phyloP scores from a whole-genome alignment of 2,888 invertebrate species.

The Cataglyphis rosenhaueri region DNA sequence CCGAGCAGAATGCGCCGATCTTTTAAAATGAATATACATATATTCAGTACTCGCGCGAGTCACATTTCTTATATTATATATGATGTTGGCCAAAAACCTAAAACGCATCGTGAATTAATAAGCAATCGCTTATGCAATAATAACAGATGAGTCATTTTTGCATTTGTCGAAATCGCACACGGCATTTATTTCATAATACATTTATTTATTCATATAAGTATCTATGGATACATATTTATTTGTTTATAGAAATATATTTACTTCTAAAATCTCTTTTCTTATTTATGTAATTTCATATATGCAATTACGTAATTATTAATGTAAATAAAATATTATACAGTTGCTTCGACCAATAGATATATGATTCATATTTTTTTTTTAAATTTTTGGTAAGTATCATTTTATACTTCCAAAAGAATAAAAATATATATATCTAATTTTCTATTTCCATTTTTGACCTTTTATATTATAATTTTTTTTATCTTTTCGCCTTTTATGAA shows the following conservation, averaged over 20 bases:
- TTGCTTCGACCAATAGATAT: neutral
- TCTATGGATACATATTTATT: neutral
- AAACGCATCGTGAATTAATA: slow-evolving; percentile 39
- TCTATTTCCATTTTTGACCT: neutral
- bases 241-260: neutral
- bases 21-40: slow-evolving; percentile 1
- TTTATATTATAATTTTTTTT: neutral
- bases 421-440: neutral
- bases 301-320: neutral
- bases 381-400: neutral
- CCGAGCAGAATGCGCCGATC: neutral
- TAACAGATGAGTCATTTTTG: slow-evolving; percentile 6
- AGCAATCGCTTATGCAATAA: slow-evolving; percentile 21
- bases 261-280: neutral
- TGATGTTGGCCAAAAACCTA: neutral
- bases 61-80: slow-evolving; percentile 18
- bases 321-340: neutral
- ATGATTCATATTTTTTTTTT: neutral
- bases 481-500: neutral
- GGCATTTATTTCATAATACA: neutral
- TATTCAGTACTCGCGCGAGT: neutral
- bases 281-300: neutral
- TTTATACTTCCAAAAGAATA: neutral
- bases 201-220: slow-evolving; percentile 11
- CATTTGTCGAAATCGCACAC: neutral